Percentiles rank a stretch among this genome's conserved stretches.
These are phyloP conservation scores for Hyla sarda DNA, from an alignment of 2,113 vertebrate genomes.

Conservation along the genomic window DNA sequence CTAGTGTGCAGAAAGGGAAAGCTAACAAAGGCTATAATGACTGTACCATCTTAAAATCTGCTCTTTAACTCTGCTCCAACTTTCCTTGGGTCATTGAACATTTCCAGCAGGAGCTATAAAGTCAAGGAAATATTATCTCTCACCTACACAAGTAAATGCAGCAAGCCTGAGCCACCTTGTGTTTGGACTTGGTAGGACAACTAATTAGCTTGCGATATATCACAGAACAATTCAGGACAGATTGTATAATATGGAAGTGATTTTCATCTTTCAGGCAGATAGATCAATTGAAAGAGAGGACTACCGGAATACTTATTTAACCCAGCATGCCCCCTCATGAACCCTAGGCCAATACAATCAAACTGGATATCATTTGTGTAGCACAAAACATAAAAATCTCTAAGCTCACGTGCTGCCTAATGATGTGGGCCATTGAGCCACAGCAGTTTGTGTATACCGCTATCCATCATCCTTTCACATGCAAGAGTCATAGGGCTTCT, in stretches of 20 bases:
- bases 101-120: background rate
- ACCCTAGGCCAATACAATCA: constrained; percentile 33
- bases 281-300: constrained; percentile 24
- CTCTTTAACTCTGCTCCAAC: background rate
- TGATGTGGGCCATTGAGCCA: constrained; percentile 45
- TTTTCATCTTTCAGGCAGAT: constrained; percentile 6
- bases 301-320: constrained; percentile 17
- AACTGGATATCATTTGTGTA: constrained; percentile 26
- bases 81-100: background rate
- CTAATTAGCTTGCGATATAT: constrained; percentile 8
- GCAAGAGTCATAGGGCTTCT: background rate
- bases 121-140: background rate
- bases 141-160: background rate
- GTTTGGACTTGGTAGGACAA: background rate
- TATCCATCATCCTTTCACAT: constrained; percentile 47
- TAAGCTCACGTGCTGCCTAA: constrained; percentile 13
- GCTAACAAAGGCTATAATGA: background rate
- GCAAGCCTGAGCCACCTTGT: constrained; percentile 9
- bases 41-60: background rate
- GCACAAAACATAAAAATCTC: background rate
- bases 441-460: background rate
- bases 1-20: background rate
- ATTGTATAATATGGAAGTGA: background rate
- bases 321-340: constrained; percentile 14
- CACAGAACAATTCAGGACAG: constrained; percentile 1